Base-by-base conservation (phyloP, 2,113 vertebrate genomes). In the Cacatua alba region DNA sequence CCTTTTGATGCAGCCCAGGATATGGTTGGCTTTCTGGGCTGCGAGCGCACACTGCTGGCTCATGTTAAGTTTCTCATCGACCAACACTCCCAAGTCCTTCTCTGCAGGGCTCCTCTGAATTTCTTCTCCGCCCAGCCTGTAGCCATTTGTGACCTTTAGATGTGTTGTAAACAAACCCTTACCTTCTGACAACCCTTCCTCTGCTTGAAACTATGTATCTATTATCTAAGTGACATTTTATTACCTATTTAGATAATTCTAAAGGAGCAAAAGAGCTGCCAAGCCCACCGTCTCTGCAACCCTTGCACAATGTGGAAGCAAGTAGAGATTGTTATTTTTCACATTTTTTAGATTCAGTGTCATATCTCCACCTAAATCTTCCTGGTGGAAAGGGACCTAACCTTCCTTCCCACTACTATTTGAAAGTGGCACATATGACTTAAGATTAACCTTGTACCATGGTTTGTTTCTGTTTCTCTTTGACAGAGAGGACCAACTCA, bases 401-500 rank as follows among this genome's bases (percentile, higher is more conserved):
- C 29, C 31, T 59, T 74, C 31, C 28, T 80, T 48, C 19, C 43
- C 28, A 52, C 5, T 20, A 9, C 6, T 33, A 21, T 17, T 3
- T 69, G 55, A 74, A 29, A 53, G 6, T 20, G 17, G 16, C 39
- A 52, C 0, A 0, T 35, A 7, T n/a, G 11, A 28, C 17, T 23
- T 41, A 44, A 64, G 59, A 14, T 82, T 55, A 63, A 60, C 21
- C 8, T 15, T 55, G 37, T 31, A 63, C 63, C 51, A 63, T 3
- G 2, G 6, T 51, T 51, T 46, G 8, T 53, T 74, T 74, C 84
- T 94, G 62, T 94, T 90, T 96, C 74, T 49, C 44, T 86, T 84
- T 94, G 65, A 81, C 94, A 99, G 98, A 91, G 85, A 86, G 97
- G 89, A 33, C 95, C 94, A 7, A 28, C 98, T 43, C 72, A 82